These are phyloP conservation scores for Rhopalosiphum padi DNA, from an alignment of 1,140 invertebrate species.

Conservation along the genomic window DNA sequence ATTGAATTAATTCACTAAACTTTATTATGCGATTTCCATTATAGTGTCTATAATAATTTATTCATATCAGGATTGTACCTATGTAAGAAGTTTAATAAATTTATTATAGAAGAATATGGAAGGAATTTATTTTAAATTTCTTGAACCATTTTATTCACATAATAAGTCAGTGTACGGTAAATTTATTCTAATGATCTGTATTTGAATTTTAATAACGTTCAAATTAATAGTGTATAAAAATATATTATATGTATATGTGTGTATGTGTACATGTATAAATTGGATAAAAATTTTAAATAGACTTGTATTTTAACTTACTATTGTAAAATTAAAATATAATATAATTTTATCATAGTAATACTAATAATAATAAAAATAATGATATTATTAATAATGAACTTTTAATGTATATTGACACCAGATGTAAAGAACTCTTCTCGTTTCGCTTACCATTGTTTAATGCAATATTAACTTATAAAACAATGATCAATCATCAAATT, in stretches of 20 bases:
- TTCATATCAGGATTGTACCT: background rate
- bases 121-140: background rate
- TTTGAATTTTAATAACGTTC: background rate
- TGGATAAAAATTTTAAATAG: background rate
- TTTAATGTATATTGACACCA: background rate
- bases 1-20: constrained; percentile 5
- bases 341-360: background rate
- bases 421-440: background rate
- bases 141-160: background rate
- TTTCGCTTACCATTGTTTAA: background rate
- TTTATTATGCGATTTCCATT: background rate
- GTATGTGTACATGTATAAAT: background rate
- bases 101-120: background rate
- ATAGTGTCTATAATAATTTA: background rate
- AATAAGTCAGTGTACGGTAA: background rate
- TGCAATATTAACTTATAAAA: background rate
- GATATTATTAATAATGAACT: too few relatives aligned
- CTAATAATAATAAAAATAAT: too few relatives aligned
- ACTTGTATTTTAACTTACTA: background rate
- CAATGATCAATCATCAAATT: background rate
- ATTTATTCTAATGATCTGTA: background rate
- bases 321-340: background rate
- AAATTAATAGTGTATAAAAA: background rate
- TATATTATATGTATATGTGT: too few relatives aligned
- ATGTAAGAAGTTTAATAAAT: background rate